phyloP scores from a whole-genome alignment of 1,140 invertebrate genomes.

The Phortica variegata region DNA sequence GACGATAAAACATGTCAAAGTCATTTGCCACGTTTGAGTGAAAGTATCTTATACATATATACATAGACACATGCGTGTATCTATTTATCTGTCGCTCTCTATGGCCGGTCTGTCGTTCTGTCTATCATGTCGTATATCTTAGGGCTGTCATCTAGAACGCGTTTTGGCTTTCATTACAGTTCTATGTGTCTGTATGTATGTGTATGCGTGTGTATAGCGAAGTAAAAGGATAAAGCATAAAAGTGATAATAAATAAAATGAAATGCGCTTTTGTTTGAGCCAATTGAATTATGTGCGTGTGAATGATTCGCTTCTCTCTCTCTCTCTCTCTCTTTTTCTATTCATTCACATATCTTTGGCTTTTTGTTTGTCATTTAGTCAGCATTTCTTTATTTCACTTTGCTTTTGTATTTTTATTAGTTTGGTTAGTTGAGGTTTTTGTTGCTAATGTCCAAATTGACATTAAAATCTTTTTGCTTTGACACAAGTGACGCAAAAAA shows the following conservation, averaged over 20 bases:
- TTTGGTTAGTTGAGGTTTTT: no score
- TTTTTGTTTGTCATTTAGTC: constrained; percentile 13
- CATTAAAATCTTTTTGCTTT: no score
- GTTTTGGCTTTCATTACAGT: no score
- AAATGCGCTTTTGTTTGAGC: constrained; percentile 51
- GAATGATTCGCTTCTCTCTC: constrained; percentile 29
- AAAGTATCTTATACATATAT: constrained; percentile 40
- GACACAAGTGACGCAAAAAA: no score
- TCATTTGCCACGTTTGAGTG: constrained; percentile 39
- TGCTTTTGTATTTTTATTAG: no score
- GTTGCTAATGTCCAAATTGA: no score
- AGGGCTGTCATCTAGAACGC: no score
- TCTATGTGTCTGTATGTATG: no score
- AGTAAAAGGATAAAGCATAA: constrained; percentile 19
- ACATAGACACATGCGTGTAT: constrained; percentile 30
- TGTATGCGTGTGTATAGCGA: no score
- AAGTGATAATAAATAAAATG: constrained; percentile 47
- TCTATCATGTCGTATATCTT: no score
- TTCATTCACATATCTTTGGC: constrained; percentile 12
- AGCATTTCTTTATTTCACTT: constrained; percentile 7
- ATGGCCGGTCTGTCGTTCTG: no score
- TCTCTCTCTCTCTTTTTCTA: constrained; percentile 3
- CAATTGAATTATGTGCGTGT: constrained; percentile 54
- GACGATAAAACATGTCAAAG: constrained; percentile 34
- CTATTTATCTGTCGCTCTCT: constrained; percentile 11